Evolutionary conservation across 2,888 invertebrate species (phyloP).

Genomic region (Trichacis sp.): DNA sequence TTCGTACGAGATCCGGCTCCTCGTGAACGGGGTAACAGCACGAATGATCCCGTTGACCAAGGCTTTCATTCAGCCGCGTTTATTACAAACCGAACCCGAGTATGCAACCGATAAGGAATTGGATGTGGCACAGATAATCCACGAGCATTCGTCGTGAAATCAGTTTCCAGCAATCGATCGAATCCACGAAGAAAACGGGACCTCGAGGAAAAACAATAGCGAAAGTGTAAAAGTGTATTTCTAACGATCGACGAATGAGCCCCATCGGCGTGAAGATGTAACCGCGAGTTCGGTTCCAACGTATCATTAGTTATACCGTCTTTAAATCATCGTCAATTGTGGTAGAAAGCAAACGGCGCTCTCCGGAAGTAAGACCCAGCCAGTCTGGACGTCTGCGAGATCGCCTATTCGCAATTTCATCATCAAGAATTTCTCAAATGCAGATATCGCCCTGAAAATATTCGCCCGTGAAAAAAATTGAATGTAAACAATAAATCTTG

Average conservation of each 20-base stretch:
- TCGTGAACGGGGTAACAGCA: conserved; percentile 5
- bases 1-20: conserved; percentile 12
- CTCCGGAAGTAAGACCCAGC: neutral
- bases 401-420: too few relatives aligned
- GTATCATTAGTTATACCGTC: neutral
- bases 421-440: neutral
- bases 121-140: conserved; percentile 23
- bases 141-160: conserved; percentile 33
- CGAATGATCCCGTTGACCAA: conserved; percentile 9
- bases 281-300: conserved; percentile 1
- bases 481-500: conserved; percentile 32
- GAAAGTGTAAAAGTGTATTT: conserved; percentile 47
- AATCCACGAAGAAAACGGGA: conserved; percentile 37
- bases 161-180: conserved; percentile 27
- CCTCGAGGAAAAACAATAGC: conserved; percentile 41
- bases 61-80: conserved; percentile 32
- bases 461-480: conserved; percentile 21
- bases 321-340: neutral
- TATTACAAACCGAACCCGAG: conserved; percentile 28
- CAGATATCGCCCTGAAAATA: conserved; percentile 16
- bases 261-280: neutral
- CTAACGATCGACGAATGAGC: conserved; percentile 31
- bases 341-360: conserved; percentile 4
- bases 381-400: too few relatives aligned
- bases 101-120: conserved; percentile 33